These are phyloP conservation scores for Myrmecophaga tridactyla DNA, from an alignment of 2,113 vertebrate species.

Conservation along the genomic window DNA sequence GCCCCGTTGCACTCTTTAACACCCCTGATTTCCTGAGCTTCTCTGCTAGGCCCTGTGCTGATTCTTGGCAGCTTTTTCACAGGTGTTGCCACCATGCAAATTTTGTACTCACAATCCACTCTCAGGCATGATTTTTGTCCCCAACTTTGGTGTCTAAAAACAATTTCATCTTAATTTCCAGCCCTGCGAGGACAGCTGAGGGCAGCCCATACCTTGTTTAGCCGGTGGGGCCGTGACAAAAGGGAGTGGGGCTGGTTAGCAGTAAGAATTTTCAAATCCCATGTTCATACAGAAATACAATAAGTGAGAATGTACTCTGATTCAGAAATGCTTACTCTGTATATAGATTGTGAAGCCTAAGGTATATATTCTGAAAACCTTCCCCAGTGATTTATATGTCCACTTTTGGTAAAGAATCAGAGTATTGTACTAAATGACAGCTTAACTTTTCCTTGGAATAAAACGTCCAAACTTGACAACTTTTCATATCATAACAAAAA, in stretches of 20 bases:
- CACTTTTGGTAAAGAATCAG: not conserved
- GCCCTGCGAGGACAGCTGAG: not conserved
- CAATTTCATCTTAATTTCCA: not conserved
- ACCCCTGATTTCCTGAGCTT: not conserved
- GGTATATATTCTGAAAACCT: not conserved
- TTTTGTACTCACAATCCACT: not conserved
- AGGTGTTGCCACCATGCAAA: not conserved
- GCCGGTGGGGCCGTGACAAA: not conserved
- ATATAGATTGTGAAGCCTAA: not conserved
- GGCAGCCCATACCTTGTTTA: not conserved
- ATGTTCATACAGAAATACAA: not conserved
- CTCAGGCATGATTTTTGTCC: not conserved
- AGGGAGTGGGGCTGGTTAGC: not conserved
- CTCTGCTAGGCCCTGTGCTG: not conserved
- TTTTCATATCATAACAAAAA: not conserved
- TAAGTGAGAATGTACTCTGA: not conserved
- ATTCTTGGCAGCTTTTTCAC: not conserved
- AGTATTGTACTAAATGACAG: not conserved
- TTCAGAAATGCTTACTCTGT: not conserved
- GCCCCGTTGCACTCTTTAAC: not conserved
- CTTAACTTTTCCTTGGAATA: not conserved
- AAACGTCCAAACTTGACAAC: not conserved
- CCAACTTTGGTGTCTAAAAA: not conserved
- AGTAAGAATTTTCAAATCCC: not conserved
- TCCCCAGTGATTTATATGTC: not conserved